phyloP scores from a whole-genome alignment of 2,797 vertebrate species.

The Rhynchonycteris naso region DNA sequence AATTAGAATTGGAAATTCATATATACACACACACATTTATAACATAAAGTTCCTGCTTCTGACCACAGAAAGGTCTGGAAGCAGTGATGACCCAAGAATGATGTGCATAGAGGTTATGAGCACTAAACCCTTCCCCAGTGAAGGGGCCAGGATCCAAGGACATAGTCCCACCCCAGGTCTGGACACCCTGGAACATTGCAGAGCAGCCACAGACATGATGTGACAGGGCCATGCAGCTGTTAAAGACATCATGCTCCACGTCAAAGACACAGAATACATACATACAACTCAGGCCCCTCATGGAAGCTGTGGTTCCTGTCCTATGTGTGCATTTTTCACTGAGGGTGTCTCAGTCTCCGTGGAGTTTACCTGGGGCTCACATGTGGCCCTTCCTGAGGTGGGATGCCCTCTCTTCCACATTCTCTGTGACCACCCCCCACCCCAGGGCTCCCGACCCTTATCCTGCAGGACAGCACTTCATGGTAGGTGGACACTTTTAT shows the following conservation, averaged over 20 bases:
- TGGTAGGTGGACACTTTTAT: neutral
- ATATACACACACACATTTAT: too few relatives aligned
- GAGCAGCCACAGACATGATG: neutral
- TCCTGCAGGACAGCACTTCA: neutral
- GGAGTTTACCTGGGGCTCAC: neutral
- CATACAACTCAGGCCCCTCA: neutral
- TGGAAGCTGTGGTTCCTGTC: neutral
- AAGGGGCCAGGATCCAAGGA: too few relatives aligned
- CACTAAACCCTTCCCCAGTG: neutral
- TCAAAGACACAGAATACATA: neutral
- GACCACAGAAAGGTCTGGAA: neutral
- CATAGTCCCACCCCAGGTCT: neutral
- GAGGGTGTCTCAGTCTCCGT: neutral
- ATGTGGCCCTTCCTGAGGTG: neutral
- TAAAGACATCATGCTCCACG: accelerated
- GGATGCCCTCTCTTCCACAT: neutral
- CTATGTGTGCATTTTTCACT: accelerated
- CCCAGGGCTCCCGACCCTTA: neutral
- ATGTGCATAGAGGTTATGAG: neutral
- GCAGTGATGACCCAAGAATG: neutral
- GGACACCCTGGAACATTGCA: too few relatives aligned
- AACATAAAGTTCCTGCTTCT: neutral
- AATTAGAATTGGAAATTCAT: neutral
- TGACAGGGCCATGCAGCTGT: accelerated
- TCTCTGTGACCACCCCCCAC: too few relatives aligned